Base-by-base conservation (phyloP, 2,888 invertebrate genomes). In the Poecilobothrus nobilitatus region DNA sequence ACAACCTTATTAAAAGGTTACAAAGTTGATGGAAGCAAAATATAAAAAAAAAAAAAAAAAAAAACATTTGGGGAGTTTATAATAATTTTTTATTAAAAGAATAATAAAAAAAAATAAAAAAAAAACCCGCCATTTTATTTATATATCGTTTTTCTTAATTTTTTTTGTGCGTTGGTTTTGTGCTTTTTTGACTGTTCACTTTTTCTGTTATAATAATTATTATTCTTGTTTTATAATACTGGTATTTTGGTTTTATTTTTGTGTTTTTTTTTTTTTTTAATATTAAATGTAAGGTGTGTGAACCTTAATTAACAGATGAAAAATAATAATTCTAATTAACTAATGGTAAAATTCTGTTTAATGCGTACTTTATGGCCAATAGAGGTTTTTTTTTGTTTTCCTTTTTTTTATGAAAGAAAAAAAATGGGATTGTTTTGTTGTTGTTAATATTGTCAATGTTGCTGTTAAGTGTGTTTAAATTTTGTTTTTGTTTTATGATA, bases 261-360 rank as follows among this genome's bases (percentile, higher is more conserved):
- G 15, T 18, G 18, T 53, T 18, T 53, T 53, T 12, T 41, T 41
- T 53, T 53, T 18, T n/a, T 53, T 53, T 53, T 53, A n/a, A 12
- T 53, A 12, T 53, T 53, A 18, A n/a, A 53, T n/a, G 18, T 53
- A 70, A 70, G 71, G 71, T 71, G 70, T 70, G 71, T 53, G 69
- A 69, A 69, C 67, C 68, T 70, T 71, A 71, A 71, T 71, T 71
- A 71, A 69, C 69, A 33, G 68, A 68, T 69, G 67, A 69, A 67
- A 70, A 70, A 71, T 71, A 70, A 71, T 71, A 70, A 71, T 70
- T 71, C 68, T 71, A 71, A 71, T 71, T 71, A 71, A 71, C 71
- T 70, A 71, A 71, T 71, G 71, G 71, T 65, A 69, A 70, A 71
- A 70, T 71, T 71, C 70, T 70, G 71, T 71, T 71, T 69, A 71